Evolutionary conservation across 2,888 invertebrate genomes (phyloP).

Genomic region (Trilocha varians): DNA sequence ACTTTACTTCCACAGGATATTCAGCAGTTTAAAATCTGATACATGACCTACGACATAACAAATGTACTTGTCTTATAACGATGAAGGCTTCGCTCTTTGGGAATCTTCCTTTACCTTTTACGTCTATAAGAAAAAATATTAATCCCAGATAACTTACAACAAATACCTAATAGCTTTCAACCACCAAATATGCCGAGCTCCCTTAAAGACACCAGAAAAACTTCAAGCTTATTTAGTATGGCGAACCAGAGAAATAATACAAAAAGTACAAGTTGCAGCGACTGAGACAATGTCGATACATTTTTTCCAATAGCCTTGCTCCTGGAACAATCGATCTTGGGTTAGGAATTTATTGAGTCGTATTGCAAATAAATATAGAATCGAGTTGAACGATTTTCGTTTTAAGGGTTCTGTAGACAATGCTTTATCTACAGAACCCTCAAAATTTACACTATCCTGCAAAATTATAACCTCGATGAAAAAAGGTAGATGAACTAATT

Average conservation of each 20-base stretch:
- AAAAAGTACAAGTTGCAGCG: conserved; percentile 21
- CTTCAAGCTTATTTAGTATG: conserved; percentile 37
- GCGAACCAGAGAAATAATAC: conserved; percentile 23
- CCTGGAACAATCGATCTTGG: conserved; percentile 47
- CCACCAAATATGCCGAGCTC: neutral
- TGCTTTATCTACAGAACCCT: neutral
- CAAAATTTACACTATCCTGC: neutral
- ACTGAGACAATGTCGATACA: conserved; percentile 42
- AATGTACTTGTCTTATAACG: too few species aligned
- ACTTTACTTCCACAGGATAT: too few species aligned
- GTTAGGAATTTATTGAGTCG: conserved; percentile 66
- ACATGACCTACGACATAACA: too few species aligned
- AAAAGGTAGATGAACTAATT: too few species aligned
- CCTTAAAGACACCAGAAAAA: conserved; percentile 21
- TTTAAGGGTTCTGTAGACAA: neutral
- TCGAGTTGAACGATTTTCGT: conserved; percentile 5
- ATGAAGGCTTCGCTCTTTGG: too few species aligned
- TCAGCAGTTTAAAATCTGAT: too few species aligned
- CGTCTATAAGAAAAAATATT: too few species aligned
- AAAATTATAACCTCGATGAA: too few species aligned
- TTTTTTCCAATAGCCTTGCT: conserved; percentile 39
- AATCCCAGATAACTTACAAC: too few species aligned
- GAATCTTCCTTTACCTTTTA: too few species aligned
- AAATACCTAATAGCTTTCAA: too few species aligned
- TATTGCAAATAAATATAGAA: conserved; percentile 50